Evolutionary conservation across 2,888 invertebrate species (phyloP).

Genomic region (Subacronicta megacephala): DNA sequence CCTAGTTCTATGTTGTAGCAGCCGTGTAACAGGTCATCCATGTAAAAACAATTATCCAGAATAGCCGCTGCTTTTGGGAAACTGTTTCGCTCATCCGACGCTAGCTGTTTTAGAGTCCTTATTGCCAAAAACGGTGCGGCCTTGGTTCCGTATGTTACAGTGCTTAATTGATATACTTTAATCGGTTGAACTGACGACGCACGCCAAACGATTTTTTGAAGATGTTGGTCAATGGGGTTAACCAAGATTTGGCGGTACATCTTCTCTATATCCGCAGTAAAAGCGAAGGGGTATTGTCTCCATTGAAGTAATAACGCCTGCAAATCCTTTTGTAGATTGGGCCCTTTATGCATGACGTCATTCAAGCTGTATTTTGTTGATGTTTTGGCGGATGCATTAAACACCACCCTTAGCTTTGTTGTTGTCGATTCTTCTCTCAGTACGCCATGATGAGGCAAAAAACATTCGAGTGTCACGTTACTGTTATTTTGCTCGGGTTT

Average conservation of each 20-base stretch:
- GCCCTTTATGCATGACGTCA: no score
- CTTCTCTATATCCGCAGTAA: no score
- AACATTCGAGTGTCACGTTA: no score
- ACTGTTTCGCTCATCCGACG: background rate
- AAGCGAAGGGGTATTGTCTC: no score
- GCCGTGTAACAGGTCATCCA: slow-evolving; percentile 11
- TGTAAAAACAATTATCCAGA: background rate
- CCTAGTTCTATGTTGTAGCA: background rate
- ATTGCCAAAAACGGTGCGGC: slow-evolving; percentile 1
- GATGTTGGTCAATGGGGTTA: slow-evolving; percentile 1
- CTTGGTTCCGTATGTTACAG: background rate
- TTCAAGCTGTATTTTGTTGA: no score
- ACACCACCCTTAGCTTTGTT: no score
- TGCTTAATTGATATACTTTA: background rate
- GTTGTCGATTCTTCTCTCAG: no score
- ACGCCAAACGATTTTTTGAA: slow-evolving; percentile 10
- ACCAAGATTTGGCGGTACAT: background rate
- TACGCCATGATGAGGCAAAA: no score
- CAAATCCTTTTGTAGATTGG: no score
- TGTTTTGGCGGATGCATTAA: no score
- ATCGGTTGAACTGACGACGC: background rate
- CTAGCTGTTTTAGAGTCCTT: background rate
- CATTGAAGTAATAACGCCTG: no score
- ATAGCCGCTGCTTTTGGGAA: background rate
- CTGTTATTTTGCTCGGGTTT: no score